These are phyloP conservation scores for Halichondria panicea DNA, from an alignment of 37 sponge, comb jelly and placozoan species.

Conservation along the genomic window DNA sequence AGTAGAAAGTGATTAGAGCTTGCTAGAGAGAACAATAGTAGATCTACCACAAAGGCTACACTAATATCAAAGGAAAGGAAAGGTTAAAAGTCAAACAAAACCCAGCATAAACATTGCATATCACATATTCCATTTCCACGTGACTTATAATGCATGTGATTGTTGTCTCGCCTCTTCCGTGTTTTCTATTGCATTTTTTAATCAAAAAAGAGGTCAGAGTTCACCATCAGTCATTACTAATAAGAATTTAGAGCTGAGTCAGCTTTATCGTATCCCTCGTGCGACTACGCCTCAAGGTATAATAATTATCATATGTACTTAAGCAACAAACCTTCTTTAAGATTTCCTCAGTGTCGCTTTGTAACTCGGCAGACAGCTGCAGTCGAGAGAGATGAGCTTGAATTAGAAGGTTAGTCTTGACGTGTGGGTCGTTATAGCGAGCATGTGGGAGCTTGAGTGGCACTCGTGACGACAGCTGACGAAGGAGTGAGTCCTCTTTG, in stretches of 20 bases:
- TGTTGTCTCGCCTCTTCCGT: too few species aligned
- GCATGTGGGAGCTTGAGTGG: conserved; percentile 88
- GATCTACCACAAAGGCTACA: too few species aligned
- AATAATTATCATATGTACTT: background rate
- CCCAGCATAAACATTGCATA: too few species aligned
- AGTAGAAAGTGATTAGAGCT: too few species aligned
- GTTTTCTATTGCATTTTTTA: too few species aligned
- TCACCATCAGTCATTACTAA: too few species aligned
- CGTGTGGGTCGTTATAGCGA: conserved; percentile 88
- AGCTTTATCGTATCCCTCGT: background rate
- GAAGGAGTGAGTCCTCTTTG: conserved; percentile 90
- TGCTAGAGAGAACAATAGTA: too few species aligned
- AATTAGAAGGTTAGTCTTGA: conserved; percentile 93
- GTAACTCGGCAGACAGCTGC: conserved; percentile 93
- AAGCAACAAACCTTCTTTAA: conserved; percentile 70
- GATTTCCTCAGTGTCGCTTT: conserved; percentile 94
- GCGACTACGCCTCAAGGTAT: background rate
- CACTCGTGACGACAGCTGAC: conserved; percentile 84
- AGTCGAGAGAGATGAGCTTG: conserved; percentile 97
- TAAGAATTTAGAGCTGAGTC: background rate
- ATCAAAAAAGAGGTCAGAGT: too few species aligned
- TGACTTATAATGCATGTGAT: too few species aligned
- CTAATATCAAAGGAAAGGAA: too few species aligned
- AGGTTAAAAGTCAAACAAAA: too few species aligned
- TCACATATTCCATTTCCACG: too few species aligned